Base-by-base conservation (phyloP, 2,888 invertebrate species). In the Bembecia ichneumoniformis region DNA sequence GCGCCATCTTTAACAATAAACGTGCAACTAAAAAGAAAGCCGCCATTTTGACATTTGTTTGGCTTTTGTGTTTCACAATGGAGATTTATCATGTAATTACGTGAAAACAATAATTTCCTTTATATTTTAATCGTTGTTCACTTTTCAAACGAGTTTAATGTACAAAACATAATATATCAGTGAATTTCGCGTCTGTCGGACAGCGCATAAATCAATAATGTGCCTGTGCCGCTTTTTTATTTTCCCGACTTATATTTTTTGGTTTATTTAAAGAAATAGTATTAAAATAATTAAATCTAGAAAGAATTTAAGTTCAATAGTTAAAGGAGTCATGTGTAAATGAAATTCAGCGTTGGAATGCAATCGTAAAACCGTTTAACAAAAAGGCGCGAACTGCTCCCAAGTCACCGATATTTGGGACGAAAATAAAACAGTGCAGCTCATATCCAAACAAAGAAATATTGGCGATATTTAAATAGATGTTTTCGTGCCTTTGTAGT, bases 41-140 rank as follows among this genome's bases (percentile, higher is more conserved):
- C 87, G 87, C 87, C 87, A 87, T 88, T 87, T 88, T 88, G 84
- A 87, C 87, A 84, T 86, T 87, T 88, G 87, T 84, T 87, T 84
- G 77, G 86, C 84, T 86, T 75, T 87, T 87, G 84, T 84, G 79
- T 86, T 78, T 68, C 64, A 59, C 65, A 63, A 59, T 70, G 55
- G 60, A 65, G 72, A 70, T 64, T 66, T 75, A 79, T 65, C 72
- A 73, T 77, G 71, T 79, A 75, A 78, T 74, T 74, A 67, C 55
- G 59, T 57, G 59, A 64, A 59, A 64, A 63, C 62, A 60, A 56
- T 58, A 53, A 59, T 61, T 68, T 64, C 61, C 52, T 64, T 60
- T 58, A 54, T 58, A 60, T 68, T 74, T 74, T 59, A 62, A 66
- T 57, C 54, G 55, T 57, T 50, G 56, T 67, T 54, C 59, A 55